Percentiles rank a stretch among this genome's conserved stretches.
Conservation (phyloP, 2,888 invertebrate species). For the Hemicrepidius hirtus region DNA sequence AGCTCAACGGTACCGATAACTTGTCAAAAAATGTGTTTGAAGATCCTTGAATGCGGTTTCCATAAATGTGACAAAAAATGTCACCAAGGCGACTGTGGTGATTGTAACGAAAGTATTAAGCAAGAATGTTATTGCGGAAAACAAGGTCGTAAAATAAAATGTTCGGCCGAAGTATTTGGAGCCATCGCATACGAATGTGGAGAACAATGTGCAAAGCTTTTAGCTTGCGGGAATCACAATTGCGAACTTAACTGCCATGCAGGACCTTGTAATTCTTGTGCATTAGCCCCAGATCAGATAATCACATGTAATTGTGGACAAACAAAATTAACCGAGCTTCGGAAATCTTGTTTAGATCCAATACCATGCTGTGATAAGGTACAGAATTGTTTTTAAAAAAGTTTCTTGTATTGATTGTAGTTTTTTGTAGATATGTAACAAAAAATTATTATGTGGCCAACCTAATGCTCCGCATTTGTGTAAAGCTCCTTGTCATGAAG, state of each 20-base stretch:
- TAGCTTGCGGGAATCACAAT: conserved; percentile 82
- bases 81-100: conserved; percentile 85
- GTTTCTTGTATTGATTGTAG: background rate
- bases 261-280: conserved; percentile 80
- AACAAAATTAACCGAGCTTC: conserved; percentile 71
- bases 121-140: conserved; percentile 86
- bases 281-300: conserved; percentile 76
- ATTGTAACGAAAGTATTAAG: conserved; percentile 80
- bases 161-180: conserved; percentile 75
- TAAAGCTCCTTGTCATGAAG: conserved; percentile 80
- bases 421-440: conserved; percentile 74
- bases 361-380: conserved; percentile 86
- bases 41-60: conserved; percentile 83
- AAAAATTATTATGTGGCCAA: conserved; percentile 81
- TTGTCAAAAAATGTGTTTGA: conserved; percentile 85
- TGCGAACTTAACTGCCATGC: conserved; percentile 82
- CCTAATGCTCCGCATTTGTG: conserved; percentile 81
- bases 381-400: conserved; percentile 64
- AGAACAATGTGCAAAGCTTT: conserved; percentile 75
- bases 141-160: conserved; percentile 76
- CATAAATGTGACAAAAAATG: conserved; percentile 86
- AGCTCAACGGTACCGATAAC: conserved; percentile 81
- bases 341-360: conserved; percentile 85
- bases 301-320: conserved; percentile 87
- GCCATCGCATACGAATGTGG: conserved; percentile 77